phyloP scores from a whole-genome alignment of 2,113 vertebrate species.

The Hepsetus odoe region DNA sequence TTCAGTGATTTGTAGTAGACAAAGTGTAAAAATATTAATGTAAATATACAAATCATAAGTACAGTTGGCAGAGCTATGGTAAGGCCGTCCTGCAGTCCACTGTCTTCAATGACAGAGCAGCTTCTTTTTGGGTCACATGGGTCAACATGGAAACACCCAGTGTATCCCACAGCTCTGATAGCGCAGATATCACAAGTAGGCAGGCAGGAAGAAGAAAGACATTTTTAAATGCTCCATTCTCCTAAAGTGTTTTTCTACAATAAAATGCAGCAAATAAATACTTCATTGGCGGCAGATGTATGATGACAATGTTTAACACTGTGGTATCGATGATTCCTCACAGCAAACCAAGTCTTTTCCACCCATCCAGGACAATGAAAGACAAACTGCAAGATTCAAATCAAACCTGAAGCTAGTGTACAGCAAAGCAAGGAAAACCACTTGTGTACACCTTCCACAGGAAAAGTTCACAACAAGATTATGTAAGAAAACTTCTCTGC shows the following conservation, averaged over 20 bases:
- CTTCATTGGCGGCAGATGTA: constrained; percentile 37
- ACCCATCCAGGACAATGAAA: constrained; percentile 35
- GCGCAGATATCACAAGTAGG: constrained; percentile 94
- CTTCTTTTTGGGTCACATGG: constrained; percentile 96
- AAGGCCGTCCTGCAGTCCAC: constrained; percentile 93
- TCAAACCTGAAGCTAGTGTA: constrained; percentile 66
- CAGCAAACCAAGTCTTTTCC: constrained; percentile 52
- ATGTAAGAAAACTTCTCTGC: background rate
- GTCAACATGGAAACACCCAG: constrained; percentile 97
- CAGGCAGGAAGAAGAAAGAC: constrained; percentile 3
- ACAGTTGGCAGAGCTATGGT: constrained; percentile 94
- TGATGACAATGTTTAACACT: constrained; percentile 53
- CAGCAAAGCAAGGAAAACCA: constrained; percentile 36
- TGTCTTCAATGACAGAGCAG: constrained; percentile 96
- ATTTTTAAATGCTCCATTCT: constrained; percentile 1
- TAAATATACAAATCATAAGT: constrained; percentile 80
- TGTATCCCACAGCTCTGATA: constrained; percentile 95
- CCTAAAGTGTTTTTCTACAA: constrained; percentile 60
- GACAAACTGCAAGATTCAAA: constrained; percentile 62
- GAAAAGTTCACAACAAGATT: background rate
- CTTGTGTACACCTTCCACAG: constrained; percentile 58
- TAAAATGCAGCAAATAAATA: constrained; percentile 65
- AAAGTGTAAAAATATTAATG: background rate
- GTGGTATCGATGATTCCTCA: constrained; percentile 44
- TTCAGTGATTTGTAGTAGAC: background rate